Evolutionary conservation across 2,888 invertebrate genomes (phyloP).

Genomic region (Thecocarcelia acutangulata): DNA sequence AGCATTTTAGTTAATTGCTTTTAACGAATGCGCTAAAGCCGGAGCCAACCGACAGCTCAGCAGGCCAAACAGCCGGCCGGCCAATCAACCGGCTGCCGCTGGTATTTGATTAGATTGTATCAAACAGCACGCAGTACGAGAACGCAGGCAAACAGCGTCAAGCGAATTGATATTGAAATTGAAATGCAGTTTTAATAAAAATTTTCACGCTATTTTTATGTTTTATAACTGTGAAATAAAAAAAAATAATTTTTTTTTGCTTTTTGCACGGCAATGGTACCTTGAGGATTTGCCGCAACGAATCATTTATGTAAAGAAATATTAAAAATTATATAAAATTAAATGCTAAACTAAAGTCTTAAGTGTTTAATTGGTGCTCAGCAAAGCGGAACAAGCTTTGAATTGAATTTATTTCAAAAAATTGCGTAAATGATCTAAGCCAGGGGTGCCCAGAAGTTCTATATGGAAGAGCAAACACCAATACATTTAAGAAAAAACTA

Average conservation of each 20-base stretch:
- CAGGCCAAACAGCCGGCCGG: slow-evolving; percentile 42
- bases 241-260: not conserved
- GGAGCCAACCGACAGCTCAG: slow-evolving; percentile 46
- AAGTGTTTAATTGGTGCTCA: too few species aligned
- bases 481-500: too few species aligned
- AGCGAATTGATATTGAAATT: slow-evolving; percentile 41
- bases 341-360: too few species aligned
- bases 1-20: slow-evolving; percentile 36
- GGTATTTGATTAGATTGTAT: slow-evolving; percentile 28
- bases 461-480: too few species aligned
- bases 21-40: slow-evolving; percentile 41
- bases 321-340: too few species aligned
- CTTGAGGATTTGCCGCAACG: not conserved
- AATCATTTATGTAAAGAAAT: too few species aligned
- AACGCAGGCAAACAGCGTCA: not conserved
- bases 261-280: too few species aligned
- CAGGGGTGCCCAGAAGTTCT: too few species aligned
- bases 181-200: slow-evolving; percentile 4
- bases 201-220: slow-evolving; percentile 50
- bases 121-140: not conserved
- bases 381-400: too few species aligned
- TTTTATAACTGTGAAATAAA: not conserved
- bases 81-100: slow-evolving; percentile 23
- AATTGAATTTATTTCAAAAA: too few species aligned
- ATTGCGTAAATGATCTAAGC: too few species aligned